Base-by-base conservation (phyloP, 2,888 invertebrate genomes). In the Charanyca ferruginea region DNA sequence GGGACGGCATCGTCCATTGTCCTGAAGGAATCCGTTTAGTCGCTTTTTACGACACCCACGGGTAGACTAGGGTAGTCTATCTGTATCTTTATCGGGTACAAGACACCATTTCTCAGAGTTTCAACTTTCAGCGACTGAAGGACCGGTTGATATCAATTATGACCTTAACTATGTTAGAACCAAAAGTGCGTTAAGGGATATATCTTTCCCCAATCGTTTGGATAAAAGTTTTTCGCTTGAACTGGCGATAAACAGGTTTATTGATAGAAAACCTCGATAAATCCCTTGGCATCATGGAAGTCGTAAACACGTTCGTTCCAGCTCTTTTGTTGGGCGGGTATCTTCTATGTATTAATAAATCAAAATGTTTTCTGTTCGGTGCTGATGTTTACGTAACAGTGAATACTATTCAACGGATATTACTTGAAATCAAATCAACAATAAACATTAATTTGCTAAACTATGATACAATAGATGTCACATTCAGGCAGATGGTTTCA, bases 251-350 rank as follows among this genome's bases (percentile, higher is more conserved):
- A 58, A 66, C 49, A 61, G 42, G 45, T 58, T 49, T 74, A 74
- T 74, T 62, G 74, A 79, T 79, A 62, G 75, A 79, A 79, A 58
- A 49, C 54, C 47, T 58, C 79, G 58, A 62, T 74, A 79, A 68
- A 61, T 74, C 49, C 47, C 49, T 55, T n/a, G 28, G 44, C 44
- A 53, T 57, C 44, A 51, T 28, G 35, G 44, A 73, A 66, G 55
- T 73, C 20, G 78, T 78, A 78, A 66, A 74, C 66, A 73, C 66
- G 67, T 73, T 66, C 45, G 22, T 38, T 48, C 23, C 41, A 60
- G 47, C 42, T 58, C 51, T 55, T 59, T 73, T 77, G 63, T 71
- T 76, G 20, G 48, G 18, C 47, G 9, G 13, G 9, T 66, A 35
- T 68, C 45, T 48, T 35, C 32, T 69, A 35, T 75, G 47, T 68